A percentile compares a stretch with the other conserved stretches of the same genome.
Evolutionary conservation across 2,113 vertebrate genomes (phyloP).

Genomic region (Brachirus orientalis): DNA sequence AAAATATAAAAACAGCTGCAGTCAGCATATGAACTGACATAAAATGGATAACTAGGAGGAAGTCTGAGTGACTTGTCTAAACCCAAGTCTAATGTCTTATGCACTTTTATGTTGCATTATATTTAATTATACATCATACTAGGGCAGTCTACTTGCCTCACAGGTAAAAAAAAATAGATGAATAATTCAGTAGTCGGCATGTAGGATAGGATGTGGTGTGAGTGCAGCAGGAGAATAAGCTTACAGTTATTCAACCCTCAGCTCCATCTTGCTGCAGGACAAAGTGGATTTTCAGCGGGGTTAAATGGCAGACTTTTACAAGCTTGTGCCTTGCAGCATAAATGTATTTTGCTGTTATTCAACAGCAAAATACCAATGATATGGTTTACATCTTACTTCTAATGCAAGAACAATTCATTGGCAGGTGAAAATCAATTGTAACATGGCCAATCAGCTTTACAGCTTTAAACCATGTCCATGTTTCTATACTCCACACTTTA

Average conservation of each 20-base stretch:
- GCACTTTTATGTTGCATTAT: constrained; percentile 84
- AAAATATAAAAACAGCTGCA: constrained; percentile 59
- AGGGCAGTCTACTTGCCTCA: constrained; percentile 77
- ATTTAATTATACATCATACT: constrained; percentile 85
- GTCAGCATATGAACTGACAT: constrained; percentile 55
- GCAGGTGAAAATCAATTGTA: constrained; percentile 21
- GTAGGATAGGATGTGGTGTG: constrained; percentile 69
- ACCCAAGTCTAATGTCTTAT: constrained; percentile 79
- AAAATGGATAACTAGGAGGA: constrained; percentile 62
- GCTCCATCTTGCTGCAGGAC: constrained; percentile 56
- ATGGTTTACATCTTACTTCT: constrained; percentile 31
- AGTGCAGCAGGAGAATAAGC: constrained; percentile 67
- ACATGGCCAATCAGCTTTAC: not conserved
- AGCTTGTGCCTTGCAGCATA: constrained; percentile 21
- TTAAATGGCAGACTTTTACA: constrained; percentile 60
- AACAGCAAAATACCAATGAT: constrained; percentile 19
- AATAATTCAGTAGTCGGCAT: constrained; percentile 79
- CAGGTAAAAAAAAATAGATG: constrained; percentile 85
- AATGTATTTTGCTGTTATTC: constrained; percentile 20
- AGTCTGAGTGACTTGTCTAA: constrained; percentile 73
- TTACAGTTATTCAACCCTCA: constrained; percentile 55
- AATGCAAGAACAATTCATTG: constrained; percentile 7
- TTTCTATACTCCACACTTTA: constrained; percentile 22
- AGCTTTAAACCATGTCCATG: constrained; percentile 20
- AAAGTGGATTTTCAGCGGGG: constrained; percentile 64